A percentile compares a stretch with the other conserved stretches of the same genome.
phyloP scores from a whole-genome alignment of 2,113 vertebrate genomes.

The Uria lomvia region DNA sequence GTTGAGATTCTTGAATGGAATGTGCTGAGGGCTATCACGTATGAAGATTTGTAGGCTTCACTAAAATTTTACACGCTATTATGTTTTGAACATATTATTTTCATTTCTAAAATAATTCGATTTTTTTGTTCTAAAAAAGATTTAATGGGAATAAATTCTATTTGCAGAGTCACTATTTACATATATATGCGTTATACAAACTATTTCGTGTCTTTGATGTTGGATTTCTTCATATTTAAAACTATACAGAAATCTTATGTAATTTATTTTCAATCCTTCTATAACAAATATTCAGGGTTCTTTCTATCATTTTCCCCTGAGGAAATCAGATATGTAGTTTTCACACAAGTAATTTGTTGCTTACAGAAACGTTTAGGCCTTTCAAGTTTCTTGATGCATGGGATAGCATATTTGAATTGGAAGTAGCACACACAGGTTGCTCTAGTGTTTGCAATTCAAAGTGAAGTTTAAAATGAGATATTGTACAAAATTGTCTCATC shows the following conservation, averaged over 20 bases:
- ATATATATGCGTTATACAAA: not conserved
- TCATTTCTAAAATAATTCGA: not conserved
- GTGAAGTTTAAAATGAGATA: not conserved
- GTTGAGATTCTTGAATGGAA: not conserved
- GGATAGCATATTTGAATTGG: not conserved
- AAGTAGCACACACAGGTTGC: not conserved
- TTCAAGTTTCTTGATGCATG: not conserved
- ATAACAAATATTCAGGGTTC: not conserved
- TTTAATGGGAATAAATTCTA: not conserved
- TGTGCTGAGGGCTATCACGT: not conserved
- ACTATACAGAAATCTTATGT: not conserved
- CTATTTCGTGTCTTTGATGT: not conserved
- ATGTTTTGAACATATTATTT: not conserved
- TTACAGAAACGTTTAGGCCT: not conserved
- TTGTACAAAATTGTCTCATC: not conserved
- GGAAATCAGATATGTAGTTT: slow-evolving; percentile 5
- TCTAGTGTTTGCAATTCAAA: not conserved
- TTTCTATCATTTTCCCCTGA: not conserved
- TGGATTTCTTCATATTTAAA: slow-evolving; percentile 4
- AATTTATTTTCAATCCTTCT: slow-evolving; percentile 22
- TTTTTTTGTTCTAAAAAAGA: not conserved
- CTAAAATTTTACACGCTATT: not conserved
- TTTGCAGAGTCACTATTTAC: not conserved
- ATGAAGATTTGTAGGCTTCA: not conserved
- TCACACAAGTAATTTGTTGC: not conserved